These are phyloP conservation scores for Percopsis transmontana DNA, from an alignment of 2,113 vertebrate species.

Conservation along the genomic window DNA sequence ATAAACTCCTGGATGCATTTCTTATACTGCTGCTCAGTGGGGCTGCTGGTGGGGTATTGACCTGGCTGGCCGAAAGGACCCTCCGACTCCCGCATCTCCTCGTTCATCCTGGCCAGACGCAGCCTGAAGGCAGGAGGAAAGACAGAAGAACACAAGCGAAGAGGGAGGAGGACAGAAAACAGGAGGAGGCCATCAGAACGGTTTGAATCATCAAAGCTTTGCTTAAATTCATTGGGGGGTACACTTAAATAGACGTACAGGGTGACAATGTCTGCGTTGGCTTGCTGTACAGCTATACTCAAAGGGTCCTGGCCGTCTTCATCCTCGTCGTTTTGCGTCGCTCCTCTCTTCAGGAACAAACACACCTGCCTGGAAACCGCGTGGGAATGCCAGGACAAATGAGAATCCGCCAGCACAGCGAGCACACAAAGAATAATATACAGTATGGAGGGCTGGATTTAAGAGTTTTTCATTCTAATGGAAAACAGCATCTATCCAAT, in stretches of 20 bases:
- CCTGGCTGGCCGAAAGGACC: conserved; percentile 89
- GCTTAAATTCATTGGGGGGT: no score
- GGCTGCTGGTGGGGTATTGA: conserved; percentile 89
- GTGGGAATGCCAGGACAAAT: background rate
- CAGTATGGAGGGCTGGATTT: no score
- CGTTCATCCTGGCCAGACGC: conserved; percentile 95
- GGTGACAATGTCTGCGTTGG: conserved; percentile 96
- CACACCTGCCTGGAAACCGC: conserved; percentile 88
- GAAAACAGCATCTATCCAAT: no score
- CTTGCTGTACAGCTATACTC: conserved; percentile 91
- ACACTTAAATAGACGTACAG: conserved; percentile 77
- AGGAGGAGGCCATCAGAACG: background rate
- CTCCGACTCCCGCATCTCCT: conserved; percentile 96
- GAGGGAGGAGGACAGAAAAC: background rate
- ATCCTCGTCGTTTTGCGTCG: conserved; percentile 87
- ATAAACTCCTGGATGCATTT: conserved; percentile 98
- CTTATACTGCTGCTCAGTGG: conserved; percentile 96
- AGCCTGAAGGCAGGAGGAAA: conserved; percentile 73
- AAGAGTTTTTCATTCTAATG: no score
- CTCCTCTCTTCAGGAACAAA: conserved; percentile 93
- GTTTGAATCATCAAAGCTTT: background rate
- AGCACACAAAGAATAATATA: background rate
- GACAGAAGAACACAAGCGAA: background rate
- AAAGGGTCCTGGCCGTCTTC: conserved; percentile 91
- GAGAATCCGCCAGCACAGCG: background rate